These are phyloP conservation scores for Timema podura DNA, from an alignment of 2,888 invertebrate genomes.

Conservation along the genomic window DNA sequence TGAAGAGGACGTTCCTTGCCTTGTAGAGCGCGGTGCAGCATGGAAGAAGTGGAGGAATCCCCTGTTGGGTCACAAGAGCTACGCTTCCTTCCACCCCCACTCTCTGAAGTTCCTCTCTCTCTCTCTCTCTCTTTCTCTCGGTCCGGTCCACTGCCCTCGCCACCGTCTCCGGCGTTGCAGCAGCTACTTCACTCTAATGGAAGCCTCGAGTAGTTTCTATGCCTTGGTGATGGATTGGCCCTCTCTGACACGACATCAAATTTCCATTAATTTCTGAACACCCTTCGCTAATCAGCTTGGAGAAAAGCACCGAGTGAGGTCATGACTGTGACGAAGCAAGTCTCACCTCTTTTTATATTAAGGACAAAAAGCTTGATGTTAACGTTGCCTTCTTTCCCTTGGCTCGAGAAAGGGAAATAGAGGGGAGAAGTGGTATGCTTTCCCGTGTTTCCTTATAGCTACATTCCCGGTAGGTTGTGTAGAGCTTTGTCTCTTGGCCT, in stretches of 20 bases:
- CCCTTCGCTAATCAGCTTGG: conserved; percentile 32
- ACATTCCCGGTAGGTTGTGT: too few species aligned
- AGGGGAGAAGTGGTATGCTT: too few species aligned
- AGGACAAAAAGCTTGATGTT: conserved; percentile 28
- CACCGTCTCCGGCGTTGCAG: conserved; percentile 7
- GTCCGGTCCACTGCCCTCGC: conserved; percentile 22
- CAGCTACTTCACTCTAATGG: conserved; percentile 19
- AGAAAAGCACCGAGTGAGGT: conserved; percentile 26
- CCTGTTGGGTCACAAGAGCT: background rate
- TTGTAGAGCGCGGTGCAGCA: background rate
- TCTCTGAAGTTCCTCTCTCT: too few species aligned
- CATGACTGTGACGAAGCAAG: conserved; percentile 24
- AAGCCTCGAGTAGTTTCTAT: conserved; percentile 17
- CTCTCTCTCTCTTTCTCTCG: background rate
- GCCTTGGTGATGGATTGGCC: conserved; percentile 31
- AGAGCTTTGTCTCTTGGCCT: too few species aligned
- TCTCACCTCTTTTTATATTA: conserved; percentile 23
- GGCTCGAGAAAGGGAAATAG: too few species aligned
- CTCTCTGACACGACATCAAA: conserved; percentile 33
- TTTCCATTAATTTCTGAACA: conserved; percentile 34
- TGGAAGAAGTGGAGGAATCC: conserved; percentile 1
- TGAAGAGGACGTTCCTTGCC: conserved; percentile 13
- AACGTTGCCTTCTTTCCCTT: conserved; percentile 18
- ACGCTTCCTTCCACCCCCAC: too few species aligned
- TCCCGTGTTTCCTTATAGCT: too few species aligned